phyloP scores from a whole-genome alignment of 1,140 invertebrate genomes.

The Euwallacea fornicatus region DNA sequence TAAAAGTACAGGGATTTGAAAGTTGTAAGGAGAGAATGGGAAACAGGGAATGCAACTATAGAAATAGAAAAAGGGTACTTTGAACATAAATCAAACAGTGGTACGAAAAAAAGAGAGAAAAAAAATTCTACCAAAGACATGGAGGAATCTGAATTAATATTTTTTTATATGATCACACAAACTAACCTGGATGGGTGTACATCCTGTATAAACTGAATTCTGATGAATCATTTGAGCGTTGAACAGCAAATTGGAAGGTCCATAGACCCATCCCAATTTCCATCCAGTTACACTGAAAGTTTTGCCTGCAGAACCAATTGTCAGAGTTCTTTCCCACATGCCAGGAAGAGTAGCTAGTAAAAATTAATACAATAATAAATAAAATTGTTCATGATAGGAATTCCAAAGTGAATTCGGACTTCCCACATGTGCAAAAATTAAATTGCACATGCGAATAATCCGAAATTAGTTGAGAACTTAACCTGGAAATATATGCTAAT shows the following conservation, averaged over 20 bases:
- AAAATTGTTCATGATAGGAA: not conserved
- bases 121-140: not conserved
- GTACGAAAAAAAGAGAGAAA: too few species aligned
- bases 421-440: too few species aligned
- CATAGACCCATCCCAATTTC: slow-evolving; percentile 98
- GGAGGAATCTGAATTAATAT: too few species aligned
- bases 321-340: slow-evolving; percentile 98
- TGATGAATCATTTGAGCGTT: slow-evolving; percentile 90
- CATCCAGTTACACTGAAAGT: slow-evolving; percentile 97
- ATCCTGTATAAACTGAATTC: slow-evolving; percentile 89
- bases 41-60: too few species aligned
- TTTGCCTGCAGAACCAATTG: slow-evolving; percentile 96
- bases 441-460: too few species aligned
- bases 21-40: too few species aligned
- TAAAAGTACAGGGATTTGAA: too few species aligned
- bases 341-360: slow-evolving; percentile 82
- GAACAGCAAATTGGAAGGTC: slow-evolving; percentile 74
- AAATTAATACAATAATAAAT: slow-evolving; percentile 7
- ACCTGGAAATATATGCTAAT: too few species aligned
- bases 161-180: not conserved
- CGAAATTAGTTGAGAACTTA: too few species aligned
- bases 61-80: too few species aligned
- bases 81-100: not conserved
- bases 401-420: too few species aligned
- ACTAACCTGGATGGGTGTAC: slow-evolving; percentile 76